Evolutionary conservation across 2,797 vertebrate genomes (phyloP).

Genomic region (Novumbra hubbsi): DNA sequence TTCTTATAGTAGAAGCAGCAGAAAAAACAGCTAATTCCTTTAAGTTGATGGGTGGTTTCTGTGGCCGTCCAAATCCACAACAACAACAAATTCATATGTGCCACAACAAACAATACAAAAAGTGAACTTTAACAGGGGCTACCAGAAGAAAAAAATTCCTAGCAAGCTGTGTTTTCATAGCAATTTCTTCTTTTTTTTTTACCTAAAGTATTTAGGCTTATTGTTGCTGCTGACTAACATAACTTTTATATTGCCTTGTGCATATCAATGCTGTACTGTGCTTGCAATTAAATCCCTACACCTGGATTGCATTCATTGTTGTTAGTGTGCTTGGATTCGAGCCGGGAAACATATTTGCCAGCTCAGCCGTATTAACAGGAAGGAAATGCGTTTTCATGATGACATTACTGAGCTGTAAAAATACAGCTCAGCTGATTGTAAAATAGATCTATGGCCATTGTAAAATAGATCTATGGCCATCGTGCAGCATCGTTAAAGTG

Average conservation of each 20-base stretch:
- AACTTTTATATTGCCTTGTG: neutral
- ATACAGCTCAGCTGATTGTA: neutral
- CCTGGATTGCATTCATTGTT: neutral
- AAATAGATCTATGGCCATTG: neutral
- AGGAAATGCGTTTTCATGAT: neutral
- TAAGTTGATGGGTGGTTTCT: neutral
- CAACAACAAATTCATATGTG: neutral
- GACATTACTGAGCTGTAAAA: conserved; percentile 6
- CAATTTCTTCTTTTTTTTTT: neutral
- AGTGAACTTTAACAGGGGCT: neutral
- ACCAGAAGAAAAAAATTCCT: too few species aligned
- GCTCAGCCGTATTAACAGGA: neutral
- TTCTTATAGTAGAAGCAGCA: neutral
- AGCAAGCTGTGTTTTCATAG: neutral
- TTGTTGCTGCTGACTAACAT: neutral
- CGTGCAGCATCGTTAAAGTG: neutral
- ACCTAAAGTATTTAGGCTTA: neutral
- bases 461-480: neutral
- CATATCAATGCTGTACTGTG: neutral
- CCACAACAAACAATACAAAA: neutral
- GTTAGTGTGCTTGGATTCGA: neutral
- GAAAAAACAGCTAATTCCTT: neutral
- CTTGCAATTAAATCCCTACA: neutral
- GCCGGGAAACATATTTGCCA: neutral
- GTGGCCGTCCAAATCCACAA: neutral